phyloP scores from a whole-genome alignment of 1,140 invertebrate genomes.

The Drosophila simulans region DNA sequence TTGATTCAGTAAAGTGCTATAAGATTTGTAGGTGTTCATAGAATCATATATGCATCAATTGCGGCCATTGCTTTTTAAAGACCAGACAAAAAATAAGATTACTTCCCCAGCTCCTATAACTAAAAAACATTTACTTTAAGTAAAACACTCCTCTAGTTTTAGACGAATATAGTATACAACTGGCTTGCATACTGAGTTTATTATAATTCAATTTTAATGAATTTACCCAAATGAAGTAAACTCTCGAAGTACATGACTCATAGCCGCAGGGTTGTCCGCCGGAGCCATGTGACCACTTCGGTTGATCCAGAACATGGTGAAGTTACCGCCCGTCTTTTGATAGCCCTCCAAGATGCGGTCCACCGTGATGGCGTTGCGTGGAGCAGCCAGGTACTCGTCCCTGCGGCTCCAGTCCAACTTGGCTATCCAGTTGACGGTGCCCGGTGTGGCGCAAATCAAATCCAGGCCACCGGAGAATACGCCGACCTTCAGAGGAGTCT shows the following conservation, averaged over 20 bases:
- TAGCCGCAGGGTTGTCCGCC: conserved; percentile 76
- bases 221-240: conserved; percentile 68
- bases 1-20: not conserved
- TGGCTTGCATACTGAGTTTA: conserved; percentile 1
- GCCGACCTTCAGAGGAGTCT: conserved; percentile 85
- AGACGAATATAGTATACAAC: not conserved
- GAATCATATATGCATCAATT: too few species aligned
- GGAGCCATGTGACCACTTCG: conserved; percentile 88
- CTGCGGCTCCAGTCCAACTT: conserved; percentile 88
- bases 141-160: not conserved
- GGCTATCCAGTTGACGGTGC: conserved; percentile 90
- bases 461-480: conserved; percentile 86
- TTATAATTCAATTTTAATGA: not conserved
- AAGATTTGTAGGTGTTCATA: too few species aligned
- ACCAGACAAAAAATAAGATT: too few species aligned
- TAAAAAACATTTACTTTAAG: too few species aligned
- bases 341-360: conserved; percentile 88
- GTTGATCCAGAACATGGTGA: conserved; percentile 91
- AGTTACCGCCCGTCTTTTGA: conserved; percentile 88
- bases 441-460: conserved; percentile 89
- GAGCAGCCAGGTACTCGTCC: conserved; percentile 85
- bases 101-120: not conserved
- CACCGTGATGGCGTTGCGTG: conserved; percentile 86
- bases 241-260: conserved; percentile 66
- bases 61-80: too few species aligned